phyloP scores from a whole-genome alignment of 2,113 vertebrate species.

The Strix uralensis region DNA sequence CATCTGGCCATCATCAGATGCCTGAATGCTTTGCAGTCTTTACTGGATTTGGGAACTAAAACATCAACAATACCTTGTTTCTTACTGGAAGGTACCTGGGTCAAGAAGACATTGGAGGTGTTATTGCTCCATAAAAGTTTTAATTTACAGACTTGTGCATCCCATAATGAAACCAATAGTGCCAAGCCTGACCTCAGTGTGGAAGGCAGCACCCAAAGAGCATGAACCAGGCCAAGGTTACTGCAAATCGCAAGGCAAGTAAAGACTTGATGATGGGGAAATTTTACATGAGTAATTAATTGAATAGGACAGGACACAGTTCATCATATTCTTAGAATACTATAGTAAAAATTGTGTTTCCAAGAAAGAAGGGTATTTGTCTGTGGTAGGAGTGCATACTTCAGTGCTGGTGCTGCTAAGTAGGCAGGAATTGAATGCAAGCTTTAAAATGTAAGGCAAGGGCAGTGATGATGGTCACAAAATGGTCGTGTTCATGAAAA shows the following conservation, averaged over 20 bases:
- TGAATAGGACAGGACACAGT: background rate
- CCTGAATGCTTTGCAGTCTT: background rate
- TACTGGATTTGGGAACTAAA: background rate
- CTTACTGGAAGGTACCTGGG: background rate
- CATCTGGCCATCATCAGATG: background rate
- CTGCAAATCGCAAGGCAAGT: background rate
- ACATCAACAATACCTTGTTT: background rate
- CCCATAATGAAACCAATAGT: background rate
- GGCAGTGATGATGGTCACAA: background rate
- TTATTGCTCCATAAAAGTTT: background rate
- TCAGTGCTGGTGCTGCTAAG: background rate
- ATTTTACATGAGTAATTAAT: slow-evolving; percentile 9
- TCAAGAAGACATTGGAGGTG: background rate
- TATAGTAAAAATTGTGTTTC: background rate
- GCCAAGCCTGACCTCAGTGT: background rate
- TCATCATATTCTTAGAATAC: background rate
- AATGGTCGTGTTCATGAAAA: background rate
- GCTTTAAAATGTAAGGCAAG: background rate
- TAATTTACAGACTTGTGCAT: background rate
- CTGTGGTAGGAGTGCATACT: background rate
- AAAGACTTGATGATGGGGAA: background rate
- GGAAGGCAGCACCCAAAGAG: background rate
- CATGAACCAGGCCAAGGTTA: background rate
- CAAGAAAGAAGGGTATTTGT: background rate
- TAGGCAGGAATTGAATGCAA: background rate